A percentile compares a stretch with the other conserved stretches of the same genome.
Evolutionary conservation across 2,888 invertebrate species (phyloP).

Genomic region (Arrhopalites spinosus): DNA sequence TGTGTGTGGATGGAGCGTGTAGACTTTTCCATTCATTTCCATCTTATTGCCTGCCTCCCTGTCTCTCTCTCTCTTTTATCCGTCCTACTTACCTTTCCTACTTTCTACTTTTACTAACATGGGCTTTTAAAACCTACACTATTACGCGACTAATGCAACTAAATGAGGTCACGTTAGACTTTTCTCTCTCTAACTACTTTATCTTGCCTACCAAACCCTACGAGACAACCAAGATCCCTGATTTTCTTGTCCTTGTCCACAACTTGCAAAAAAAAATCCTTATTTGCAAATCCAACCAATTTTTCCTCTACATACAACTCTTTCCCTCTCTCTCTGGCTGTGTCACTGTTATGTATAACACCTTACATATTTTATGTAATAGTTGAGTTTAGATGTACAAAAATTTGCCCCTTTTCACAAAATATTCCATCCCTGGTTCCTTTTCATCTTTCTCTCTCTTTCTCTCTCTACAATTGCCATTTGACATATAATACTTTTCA

Average conservation of each 20-base stretch:
- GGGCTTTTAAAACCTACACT: conserved; percentile 14
- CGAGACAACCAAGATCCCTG: conserved; percentile 27
- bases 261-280: conserved; percentile 6
- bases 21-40: conserved; percentile 31
- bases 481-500: too few species aligned
- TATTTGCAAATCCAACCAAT: conserved; percentile 16
- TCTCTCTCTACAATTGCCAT: background rate
- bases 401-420: too few species aligned
- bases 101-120: background rate
- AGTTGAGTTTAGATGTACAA: too few species aligned
- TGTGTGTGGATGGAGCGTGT: conserved; percentile 2
- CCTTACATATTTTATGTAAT: background rate
- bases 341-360: background rate
- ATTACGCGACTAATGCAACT: conserved; percentile 19
- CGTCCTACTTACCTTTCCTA: conserved; percentile 1
- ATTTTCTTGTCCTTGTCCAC: conserved; percentile 29
- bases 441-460: background rate
- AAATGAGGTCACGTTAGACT: conserved; percentile 34
- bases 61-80: conserved; percentile 10
- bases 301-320: conserved; percentile 6
- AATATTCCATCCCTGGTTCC: too few species aligned
- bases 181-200: conserved; percentile 18
- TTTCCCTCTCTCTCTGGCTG: background rate
- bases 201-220: conserved; percentile 16
- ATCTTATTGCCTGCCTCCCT: conserved; percentile 30